Evolutionary conservation across 2,113 vertebrate species (phyloP), one percentile per base, ranked within the genome.

Genomic region (Odontophorus gujanensis): DNA sequence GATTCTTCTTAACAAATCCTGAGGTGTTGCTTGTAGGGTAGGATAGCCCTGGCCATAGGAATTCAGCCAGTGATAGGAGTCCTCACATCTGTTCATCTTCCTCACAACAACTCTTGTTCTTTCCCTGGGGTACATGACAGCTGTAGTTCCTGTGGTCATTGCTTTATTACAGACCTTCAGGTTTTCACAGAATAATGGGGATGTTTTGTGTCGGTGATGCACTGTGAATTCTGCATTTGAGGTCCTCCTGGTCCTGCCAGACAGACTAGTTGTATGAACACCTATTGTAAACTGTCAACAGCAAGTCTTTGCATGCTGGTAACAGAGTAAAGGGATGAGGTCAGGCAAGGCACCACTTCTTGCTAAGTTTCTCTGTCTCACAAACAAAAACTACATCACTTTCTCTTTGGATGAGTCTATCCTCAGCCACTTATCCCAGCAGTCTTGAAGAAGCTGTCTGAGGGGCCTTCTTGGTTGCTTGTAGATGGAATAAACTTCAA

Each of bases 131-230:
- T 66, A 74, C 59, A 48, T 2, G 32, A 73, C 57, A 87, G 48
- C 67, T 58, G 79, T 90, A 61, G 43, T 80, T 91, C 69, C 79
- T 81, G 42, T 22, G 67, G 74, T 63, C 65, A 77, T 55, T 81
- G 72, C 65, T 81, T 95, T 91, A 62, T 67, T 87, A 78, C 11
- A 94, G 50, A 51, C 85, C 67, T 85, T 90, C 59, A 63, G 25
- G 8, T 34, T 91, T 91, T 94, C 88, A 77, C 86, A 55, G 88
- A 61, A 13, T 67, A 38, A 24, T 74, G 32, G 82, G 69, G 65
- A 43, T 84, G 59, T 88, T 93, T 85, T 90, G 85, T 94, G 79
- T 69, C 85, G 21, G 59, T 4, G 5, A 24, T 67, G 50, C 71
- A 73, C 59, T 76, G 90, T 83, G 47, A 77, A 75, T 81, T 77